These are phyloP conservation scores for Nipponia nippon DNA, from an alignment of 2,113 vertebrate genomes.

Conservation along the genomic window DNA sequence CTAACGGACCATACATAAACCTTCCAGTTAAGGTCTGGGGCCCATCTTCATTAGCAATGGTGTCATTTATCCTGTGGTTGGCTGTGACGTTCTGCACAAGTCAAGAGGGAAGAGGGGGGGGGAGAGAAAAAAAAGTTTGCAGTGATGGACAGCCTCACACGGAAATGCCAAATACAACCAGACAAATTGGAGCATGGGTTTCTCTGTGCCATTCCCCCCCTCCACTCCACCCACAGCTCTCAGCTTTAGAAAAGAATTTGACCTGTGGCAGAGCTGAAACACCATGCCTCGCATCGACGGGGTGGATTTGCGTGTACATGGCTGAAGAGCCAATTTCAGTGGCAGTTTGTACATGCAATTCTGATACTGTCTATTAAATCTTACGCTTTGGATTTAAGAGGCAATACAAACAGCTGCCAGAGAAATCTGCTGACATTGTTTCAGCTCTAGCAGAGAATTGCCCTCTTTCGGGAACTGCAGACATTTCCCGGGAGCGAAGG, in stretches of 20 bases:
- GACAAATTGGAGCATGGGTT: background rate
- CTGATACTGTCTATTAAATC: background rate
- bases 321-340: background rate
- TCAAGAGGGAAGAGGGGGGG: background rate
- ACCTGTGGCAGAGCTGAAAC: background rate
- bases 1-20: slow-evolving; percentile 96
- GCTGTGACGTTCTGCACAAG: slow-evolving; percentile 89
- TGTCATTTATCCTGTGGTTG: slow-evolving; percentile 93
- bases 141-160: background rate
- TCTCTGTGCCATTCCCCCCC: background rate
- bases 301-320: fast-evolving
- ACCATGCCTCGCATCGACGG: background rate
- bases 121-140: background rate
- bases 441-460: background rate
- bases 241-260: background rate
- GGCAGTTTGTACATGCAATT: background rate
- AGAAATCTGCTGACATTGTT: background rate
- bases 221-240: background rate
- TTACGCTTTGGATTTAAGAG: background rate
- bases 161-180: background rate
- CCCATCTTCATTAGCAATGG: slow-evolving; percentile 88
- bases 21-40: slow-evolving; percentile 86
- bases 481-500: background rate
- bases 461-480: background rate
- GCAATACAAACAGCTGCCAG: background rate